Evolutionary conservation across 2,797 vertebrate genomes (phyloP), one percentile per base, ranked within the genome.

Genomic region (Percopsis omiscomaycus): DNA sequence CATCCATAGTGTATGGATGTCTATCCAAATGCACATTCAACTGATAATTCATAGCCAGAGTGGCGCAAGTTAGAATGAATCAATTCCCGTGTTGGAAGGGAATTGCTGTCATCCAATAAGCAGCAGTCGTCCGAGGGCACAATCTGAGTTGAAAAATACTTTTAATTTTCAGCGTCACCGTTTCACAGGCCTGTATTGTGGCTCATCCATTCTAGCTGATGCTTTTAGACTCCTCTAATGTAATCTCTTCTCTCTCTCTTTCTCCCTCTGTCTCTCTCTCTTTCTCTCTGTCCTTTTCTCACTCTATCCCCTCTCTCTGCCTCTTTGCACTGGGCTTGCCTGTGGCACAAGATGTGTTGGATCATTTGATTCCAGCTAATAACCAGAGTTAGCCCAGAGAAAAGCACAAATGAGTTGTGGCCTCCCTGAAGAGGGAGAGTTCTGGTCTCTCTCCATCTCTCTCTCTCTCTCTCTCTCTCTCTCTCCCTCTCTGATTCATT

Each of bases 331-430:
- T 14, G 54, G 58, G 49, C 59, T 57, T 67, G 88, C 89, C 89
- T 67, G 53, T 87, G 86, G 88, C 89, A 79, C 79, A 68, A 71
- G 73, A 78, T 49, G 72, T 74, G 86, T 83, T 83, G 85, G 84
- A 87, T 90, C 88, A 89, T 90, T 92, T 90, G 88, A 92, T 91
- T 91, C 85, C 79, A 81, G 72, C 87, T 91, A 88, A 91, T 91
- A 89, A 89, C 83, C 60, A 63, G 64, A 69, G 70, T 81, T 85
- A 73, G 87, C 86, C 88, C 77, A 78, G 80, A 88, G 87, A 89
- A 86, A 85, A 55, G 72, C 73, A 87, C 66, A 80, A 87, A 90
- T 84, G 83, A 91, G 87, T 88, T 88, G 75, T 75, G 63, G 75
- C 71, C 74, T 79, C 83, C 80, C 78, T 75, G 65, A 78, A 79